A percentile compares a stretch with the other conserved stretches of the same genome.
Evolutionary conservation across 2,797 vertebrate genomes (phyloP).

Genomic region (Pachyuromys duprasi): DNA sequence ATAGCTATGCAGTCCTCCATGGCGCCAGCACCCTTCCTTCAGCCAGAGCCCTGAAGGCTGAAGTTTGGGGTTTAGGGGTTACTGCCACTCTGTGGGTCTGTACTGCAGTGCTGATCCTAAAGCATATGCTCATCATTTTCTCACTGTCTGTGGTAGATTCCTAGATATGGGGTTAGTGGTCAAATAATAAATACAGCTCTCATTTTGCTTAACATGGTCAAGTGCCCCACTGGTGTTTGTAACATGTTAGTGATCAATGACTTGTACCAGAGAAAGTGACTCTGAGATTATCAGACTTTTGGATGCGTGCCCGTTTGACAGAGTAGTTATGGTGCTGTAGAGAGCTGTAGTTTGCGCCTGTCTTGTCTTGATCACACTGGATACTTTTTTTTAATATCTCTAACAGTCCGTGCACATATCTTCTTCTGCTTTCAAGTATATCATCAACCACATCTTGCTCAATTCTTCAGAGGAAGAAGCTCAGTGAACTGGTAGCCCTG

Average conservation of each 20-base stretch:
- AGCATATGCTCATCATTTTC: no score
- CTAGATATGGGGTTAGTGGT: neutral
- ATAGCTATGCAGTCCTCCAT: neutral
- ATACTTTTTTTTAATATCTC: neutral
- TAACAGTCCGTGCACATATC: accelerated
- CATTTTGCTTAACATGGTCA: accelerated
- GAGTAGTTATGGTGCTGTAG: accelerated
- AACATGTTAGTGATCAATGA: accelerated
- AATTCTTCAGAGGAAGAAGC: neutral
- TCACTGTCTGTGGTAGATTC: no score
- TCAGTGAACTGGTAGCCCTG: neutral
- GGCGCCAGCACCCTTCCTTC: neutral
- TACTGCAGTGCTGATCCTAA: neutral
- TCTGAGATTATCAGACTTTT: neutral
- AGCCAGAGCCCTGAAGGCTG: neutral
- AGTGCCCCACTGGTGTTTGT: neutral
- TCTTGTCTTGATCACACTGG: neutral
- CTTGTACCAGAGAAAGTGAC: no score
- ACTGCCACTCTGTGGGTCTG: neutral
- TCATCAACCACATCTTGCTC: accelerated
- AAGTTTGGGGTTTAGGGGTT: neutral
- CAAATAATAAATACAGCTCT: neutral
- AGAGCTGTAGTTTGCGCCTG: accelerated
- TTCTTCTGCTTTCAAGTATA: neutral
- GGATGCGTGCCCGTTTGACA: no score